These are phyloP conservation scores for Poecile montanus DNA, from an alignment of 2,797 vertebrate species.

Conservation along the genomic window DNA sequence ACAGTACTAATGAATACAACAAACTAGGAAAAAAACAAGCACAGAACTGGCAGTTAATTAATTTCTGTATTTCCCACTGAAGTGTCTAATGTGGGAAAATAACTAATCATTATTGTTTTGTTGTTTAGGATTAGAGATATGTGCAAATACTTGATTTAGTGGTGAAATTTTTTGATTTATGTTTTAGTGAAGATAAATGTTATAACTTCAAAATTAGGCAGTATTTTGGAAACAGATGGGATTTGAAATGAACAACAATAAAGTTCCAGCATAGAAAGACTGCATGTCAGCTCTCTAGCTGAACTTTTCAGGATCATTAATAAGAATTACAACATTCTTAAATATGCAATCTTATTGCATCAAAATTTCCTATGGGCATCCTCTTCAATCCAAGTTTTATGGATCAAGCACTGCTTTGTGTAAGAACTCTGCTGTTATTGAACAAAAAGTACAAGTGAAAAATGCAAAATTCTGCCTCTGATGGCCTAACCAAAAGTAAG, in stretches of 20 bases:
- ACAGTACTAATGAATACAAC: background rate
- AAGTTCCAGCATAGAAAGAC: constrained; percentile 61
- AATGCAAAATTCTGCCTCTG: background rate
- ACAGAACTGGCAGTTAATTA: constrained; percentile 29
- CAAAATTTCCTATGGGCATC: background rate
- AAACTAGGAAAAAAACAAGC: background rate
- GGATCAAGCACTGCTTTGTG: background rate
- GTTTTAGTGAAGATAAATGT: constrained; percentile 53
- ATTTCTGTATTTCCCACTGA: constrained; percentile 28
- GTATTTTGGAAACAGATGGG: constrained; percentile 67
- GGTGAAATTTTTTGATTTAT: constrained; percentile 41
- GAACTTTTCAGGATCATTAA: constrained; percentile 48
- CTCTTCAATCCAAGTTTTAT: background rate
- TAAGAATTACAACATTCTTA: constrained; percentile 64
- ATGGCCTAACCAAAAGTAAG: background rate
- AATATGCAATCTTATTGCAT: constrained; percentile 15
- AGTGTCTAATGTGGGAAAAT: constrained; percentile 37
- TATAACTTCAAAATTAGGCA: constrained; percentile 61
- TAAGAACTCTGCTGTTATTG: background rate
- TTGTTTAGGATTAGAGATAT: constrained; percentile 38
- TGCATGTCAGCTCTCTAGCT: constrained; percentile 32
- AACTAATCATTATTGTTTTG: constrained; percentile 47
- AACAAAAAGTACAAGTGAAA: background rate
- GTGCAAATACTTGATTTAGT: constrained; percentile 62
- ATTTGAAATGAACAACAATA: constrained; percentile 69